Evolutionary conservation across 2,113 vertebrate genomes (phyloP), one percentile per base, ranked within the genome.

Genomic region (Octodon degus): DNA sequence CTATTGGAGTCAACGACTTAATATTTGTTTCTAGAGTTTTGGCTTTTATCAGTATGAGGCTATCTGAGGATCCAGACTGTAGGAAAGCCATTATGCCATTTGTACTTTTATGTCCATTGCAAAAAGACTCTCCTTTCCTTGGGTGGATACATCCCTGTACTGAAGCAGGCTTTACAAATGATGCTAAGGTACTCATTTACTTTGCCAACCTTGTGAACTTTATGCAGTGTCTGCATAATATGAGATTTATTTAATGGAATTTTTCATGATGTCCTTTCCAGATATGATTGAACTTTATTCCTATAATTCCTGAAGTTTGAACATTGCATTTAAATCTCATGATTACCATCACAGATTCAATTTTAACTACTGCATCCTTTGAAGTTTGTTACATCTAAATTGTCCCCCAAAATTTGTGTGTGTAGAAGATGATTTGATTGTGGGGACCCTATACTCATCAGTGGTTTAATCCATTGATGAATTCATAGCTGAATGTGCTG

Each of bases 301-400:
- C 89, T 85, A 40, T 95, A 79, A 67, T 34, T 70, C 72, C 72
- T 89, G 58, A 86, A 91, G 77, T 94, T 93, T 80, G 53, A 94
- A 32, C 80, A 94, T 95, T 94, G 58, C 27, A 67, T 1, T 80
- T 47, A 27, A 60, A 81, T 76, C 34, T 90, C 79, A 53, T 60
- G 47, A 90, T 43, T 83, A 68, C 5, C 1, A 2, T 82, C 74
- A 55, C 10, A 4, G 63, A 67, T 63, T 86, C 62, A 82, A 34
- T 96, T 80, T 86, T 81, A 90, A n/a, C 40, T 37, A 37, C 47
- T 40, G 14, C 47, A 81, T 94, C 24, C 58, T 80, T 70, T 70
- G 12, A 84, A 40, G n/a, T 27, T 47, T 77, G 74, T 77, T 27
- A 47, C 24, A 47, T 30, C 40, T 77, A 47, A 47, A 77, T 16